phyloP scores from a whole-genome alignment of 2,797 vertebrate genomes.

The Adrianichthys oophorus region DNA sequence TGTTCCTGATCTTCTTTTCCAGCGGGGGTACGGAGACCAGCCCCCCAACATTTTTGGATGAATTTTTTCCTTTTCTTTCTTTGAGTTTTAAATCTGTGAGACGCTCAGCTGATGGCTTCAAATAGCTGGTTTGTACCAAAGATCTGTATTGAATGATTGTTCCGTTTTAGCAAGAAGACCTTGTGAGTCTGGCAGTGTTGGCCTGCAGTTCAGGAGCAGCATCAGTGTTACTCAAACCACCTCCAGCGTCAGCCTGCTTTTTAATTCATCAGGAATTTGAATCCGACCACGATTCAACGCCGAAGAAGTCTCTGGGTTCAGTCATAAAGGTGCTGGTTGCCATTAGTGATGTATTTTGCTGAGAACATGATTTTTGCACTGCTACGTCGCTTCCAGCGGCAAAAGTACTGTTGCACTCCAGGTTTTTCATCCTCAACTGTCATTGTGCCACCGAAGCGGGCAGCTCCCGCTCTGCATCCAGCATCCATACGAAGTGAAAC shows the following conservation, averaged over 20 bases:
- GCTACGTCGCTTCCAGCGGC: slow-evolving; percentile 57
- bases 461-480: slow-evolving; percentile 61
- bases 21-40: slow-evolving; percentile 36
- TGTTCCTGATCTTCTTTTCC: slow-evolving; percentile 35
- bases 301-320: slow-evolving; percentile 34
- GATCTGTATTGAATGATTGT: slow-evolving; percentile 67
- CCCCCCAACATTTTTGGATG: slow-evolving; percentile 24
- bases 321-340: slow-evolving; percentile 63
- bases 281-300: slow-evolving; percentile 23
- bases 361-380: slow-evolving; percentile 59
- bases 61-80: slow-evolving; percentile 9
- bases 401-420: slow-evolving; percentile 61
- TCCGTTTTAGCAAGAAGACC: slow-evolving; percentile 51
- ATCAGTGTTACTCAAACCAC: slow-evolving; percentile 54
- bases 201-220: slow-evolving; percentile 42
- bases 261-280: slow-evolving; percentile 40
- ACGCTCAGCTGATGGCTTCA: slow-evolving; percentile 48
- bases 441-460: slow-evolving; percentile 51
- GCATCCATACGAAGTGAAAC: slow-evolving; percentile 57
- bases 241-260: slow-evolving; percentile 32
- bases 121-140: slow-evolving; percentile 78
- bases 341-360: slow-evolving; percentile 65
- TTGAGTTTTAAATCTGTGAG: slow-evolving; percentile 48
- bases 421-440: slow-evolving; percentile 43
- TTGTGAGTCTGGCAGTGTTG: slow-evolving; percentile 45